Base-by-base conservation (phyloP, 1,140 invertebrate genomes). In the Penaeus vannamei region DNA sequence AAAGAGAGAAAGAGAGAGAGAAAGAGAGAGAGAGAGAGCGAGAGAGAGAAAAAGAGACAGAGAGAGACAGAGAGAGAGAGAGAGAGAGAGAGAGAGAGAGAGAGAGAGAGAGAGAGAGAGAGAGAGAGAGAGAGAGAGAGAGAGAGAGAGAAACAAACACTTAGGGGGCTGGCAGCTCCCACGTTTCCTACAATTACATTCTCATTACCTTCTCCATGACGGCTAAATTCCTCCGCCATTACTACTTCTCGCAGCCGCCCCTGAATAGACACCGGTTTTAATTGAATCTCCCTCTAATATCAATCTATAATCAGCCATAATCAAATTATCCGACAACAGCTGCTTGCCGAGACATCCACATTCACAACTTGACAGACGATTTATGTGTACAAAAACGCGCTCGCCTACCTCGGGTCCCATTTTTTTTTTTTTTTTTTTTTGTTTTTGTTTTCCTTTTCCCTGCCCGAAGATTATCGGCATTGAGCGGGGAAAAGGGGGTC, bases 301-400 rank as follows among this genome's bases (percentile, higher is more conserved):
- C 86, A 60, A 88, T 88, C 60, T 88, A 88, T 60, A 88, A 88
- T 88, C 86, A 88, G 59, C 81, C 81, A 84, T 88, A 76, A 88
- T 83, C 86, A 82, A 64, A 83, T 88, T 88, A 60, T n/a, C 86
- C 26, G 46, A 84, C 86, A 88, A 88, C 86, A 88, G 86, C 80
- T 88, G 86, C 23, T 46, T 59, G 64, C 36, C 86, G 86, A 36
- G 79, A 26, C 23, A 29, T 60, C 81, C 86, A 76, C 86, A 88
- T 84, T 76, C 86, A 83, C 86, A 14, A 26, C 66, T 76, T 76
- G 86, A 88, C 81, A 66, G 66, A 36, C 62, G 26, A 88, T 88
- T 76, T 61, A 61, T 62, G 61, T 46, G 23, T 14, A 62, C 46
- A 76, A 84, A 83, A 88, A 72, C 64, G 29, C 42, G 53, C 61